Percentiles rank a stretch among this genome's conserved stretches.
These are phyloP conservation scores for Zaprionus gabonicus DNA, from an alignment of 1,140 invertebrate genomes.

Conservation along the genomic window DNA sequence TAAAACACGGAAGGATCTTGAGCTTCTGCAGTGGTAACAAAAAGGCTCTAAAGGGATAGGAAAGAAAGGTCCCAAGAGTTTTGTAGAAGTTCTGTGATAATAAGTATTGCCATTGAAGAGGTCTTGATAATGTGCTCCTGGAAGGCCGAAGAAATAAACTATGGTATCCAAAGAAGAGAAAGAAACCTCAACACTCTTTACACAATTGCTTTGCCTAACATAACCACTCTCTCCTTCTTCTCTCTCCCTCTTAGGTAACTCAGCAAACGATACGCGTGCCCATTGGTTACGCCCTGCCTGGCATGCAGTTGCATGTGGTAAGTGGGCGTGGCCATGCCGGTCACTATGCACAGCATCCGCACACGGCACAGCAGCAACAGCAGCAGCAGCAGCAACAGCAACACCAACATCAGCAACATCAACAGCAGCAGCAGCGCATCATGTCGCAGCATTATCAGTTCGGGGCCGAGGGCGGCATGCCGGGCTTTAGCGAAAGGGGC, in stretches of 20 bases:
- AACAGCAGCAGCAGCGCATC: constrained; percentile 75
- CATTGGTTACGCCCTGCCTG: constrained; percentile 81
- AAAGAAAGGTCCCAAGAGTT: too few relatives aligned
- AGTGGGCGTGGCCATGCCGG: constrained; percentile 82
- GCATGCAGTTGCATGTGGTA: constrained; percentile 84
- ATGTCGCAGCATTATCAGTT: constrained; percentile 76
- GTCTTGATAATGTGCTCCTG: too few relatives aligned
- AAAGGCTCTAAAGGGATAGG: too few relatives aligned
- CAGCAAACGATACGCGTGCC: constrained; percentile 84
- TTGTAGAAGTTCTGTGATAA: too few relatives aligned
- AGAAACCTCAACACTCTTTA: too few relatives aligned
- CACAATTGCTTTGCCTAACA: neutral
- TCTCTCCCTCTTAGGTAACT: constrained; percentile 67
- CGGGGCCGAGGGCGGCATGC: constrained; percentile 82
- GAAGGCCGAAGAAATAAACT: too few relatives aligned
- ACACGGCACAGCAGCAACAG: constrained; percentile 56
- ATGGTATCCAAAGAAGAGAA: too few relatives aligned
- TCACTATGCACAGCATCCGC: constrained; percentile 81
- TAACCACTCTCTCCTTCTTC: neutral
- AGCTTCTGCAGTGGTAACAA: too few relatives aligned
- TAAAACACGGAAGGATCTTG: too few relatives aligned
- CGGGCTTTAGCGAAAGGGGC: constrained; percentile 86
- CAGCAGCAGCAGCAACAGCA: constrained; percentile 44
- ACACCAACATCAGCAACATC: constrained; percentile 73
- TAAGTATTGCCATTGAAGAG: too few relatives aligned